Percentiles rank a stretch among this genome's conserved stretches.
These are phyloP conservation scores for Trachelus troglodyta DNA, from an alignment of 2,888 invertebrate species.

Conservation along the genomic window DNA sequence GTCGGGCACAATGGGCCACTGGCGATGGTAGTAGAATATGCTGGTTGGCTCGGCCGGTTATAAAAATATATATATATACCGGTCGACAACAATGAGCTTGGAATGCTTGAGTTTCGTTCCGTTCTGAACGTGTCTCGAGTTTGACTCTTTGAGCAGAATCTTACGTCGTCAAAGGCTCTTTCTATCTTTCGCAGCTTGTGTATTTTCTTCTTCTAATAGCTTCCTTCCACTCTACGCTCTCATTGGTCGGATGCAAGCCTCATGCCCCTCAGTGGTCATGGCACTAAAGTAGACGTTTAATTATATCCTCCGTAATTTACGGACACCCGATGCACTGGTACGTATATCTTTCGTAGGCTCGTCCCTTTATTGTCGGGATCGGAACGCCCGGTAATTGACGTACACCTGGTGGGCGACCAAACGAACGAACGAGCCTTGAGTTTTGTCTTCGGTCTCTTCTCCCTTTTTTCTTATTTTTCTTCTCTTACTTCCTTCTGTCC, in stretches of 20 bases:
- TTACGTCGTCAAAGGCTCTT: not conserved
- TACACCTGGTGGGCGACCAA: not conserved
- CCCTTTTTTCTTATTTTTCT: too few species aligned
- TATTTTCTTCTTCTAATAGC: not conserved
- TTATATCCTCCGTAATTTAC: conserved; percentile 27
- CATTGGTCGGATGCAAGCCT: not conserved
- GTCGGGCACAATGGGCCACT: conserved; percentile 25
- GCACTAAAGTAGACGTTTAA: conserved; percentile 21
- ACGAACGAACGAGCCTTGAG: too few species aligned
- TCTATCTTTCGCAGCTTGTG: not conserved
- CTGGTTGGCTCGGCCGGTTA: not conserved
- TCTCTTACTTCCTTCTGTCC: too few species aligned
- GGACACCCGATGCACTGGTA: conserved; percentile 21
- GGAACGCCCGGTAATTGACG: not conserved
- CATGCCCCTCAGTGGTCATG: not conserved
- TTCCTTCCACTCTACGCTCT: not conserved
- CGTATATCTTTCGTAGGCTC: not conserved
- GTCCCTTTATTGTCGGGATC: not conserved
- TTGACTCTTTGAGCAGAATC: not conserved
- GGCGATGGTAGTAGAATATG: conserved; percentile 5
- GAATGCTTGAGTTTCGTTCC: not conserved
- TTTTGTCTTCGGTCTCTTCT: too few species aligned
- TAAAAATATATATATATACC: not conserved
- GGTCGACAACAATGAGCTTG: not conserved
- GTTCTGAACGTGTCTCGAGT: not conserved